A percentile compares a stretch with the other conserved stretches of the same genome.
Conservation (phyloP, 2,888 invertebrate species). For the Antheraea assamensis region DNA sequence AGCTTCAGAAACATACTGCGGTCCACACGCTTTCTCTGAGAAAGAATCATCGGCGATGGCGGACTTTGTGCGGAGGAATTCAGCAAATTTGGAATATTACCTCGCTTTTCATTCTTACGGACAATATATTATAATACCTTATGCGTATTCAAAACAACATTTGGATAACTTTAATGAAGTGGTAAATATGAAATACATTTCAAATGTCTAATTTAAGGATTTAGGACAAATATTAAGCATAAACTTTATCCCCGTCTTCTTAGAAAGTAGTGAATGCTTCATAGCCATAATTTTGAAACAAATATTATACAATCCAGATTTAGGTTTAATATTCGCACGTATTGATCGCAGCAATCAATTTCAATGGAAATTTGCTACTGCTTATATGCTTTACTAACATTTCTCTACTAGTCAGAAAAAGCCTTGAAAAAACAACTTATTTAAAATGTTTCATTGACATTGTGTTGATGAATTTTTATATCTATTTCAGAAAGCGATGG, state of each 20-base stretch:
- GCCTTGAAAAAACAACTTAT: not conserved
- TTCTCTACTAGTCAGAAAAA: not conserved
- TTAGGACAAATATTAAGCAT: not conserved
- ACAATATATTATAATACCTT: constrained; percentile 83
- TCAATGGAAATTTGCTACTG: no score
- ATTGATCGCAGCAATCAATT: no score
- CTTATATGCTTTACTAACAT: no score
- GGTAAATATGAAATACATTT: constrained; percentile 41
- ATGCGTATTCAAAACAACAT: constrained; percentile 60
- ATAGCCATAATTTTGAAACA: not conserved
- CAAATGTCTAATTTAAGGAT: not conserved
- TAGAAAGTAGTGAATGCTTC: not conserved
- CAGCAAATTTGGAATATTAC: constrained; percentile 71
- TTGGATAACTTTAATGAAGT: constrained; percentile 64
- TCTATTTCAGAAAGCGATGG: constrained; percentile 48
- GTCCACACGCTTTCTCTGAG: constrained; percentile 77
- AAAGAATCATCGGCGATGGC: constrained; percentile 67
- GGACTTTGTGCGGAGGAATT: constrained; percentile 54
- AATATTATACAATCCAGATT: not conserved
- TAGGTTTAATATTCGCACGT: no score
- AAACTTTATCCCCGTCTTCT: not conserved
- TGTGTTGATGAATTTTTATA: not conserved
- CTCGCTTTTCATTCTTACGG: constrained; percentile 85
- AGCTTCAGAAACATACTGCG: constrained; percentile 59
- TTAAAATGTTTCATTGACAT: not conserved